phyloP scores from a whole-genome alignment of 2,888 invertebrate species.

The Lasioglossum vierecki region DNA sequence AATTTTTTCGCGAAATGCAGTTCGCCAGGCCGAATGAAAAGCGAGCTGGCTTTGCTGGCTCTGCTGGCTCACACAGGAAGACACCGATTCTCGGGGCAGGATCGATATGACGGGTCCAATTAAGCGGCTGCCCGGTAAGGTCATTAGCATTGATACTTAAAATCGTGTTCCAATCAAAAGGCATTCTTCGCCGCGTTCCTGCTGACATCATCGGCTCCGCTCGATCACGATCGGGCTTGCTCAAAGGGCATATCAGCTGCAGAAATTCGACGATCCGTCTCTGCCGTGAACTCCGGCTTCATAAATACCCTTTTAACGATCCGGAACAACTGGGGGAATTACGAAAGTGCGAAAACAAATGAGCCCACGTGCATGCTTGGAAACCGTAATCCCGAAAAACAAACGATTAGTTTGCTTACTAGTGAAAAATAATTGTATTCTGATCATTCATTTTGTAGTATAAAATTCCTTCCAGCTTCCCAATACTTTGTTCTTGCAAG shows the following conservation, averaged over 20 bases:
- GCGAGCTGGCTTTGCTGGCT: slow-evolving; percentile 12
- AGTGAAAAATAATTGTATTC: background rate
- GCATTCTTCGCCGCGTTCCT: slow-evolving; percentile 74
- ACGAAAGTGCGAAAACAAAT: background rate
- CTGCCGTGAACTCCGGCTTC: slow-evolving; percentile 2
- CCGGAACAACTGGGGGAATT: background rate
- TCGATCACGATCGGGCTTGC: slow-evolving; percentile 9
- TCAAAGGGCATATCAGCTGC: slow-evolving; percentile 6
- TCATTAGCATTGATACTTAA: slow-evolving; percentile 74
- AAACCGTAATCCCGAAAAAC: background rate
- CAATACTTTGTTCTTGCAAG: too few relatives aligned
- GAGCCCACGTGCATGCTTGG: background rate
- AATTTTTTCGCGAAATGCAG: slow-evolving; percentile 13
- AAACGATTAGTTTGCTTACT: background rate
- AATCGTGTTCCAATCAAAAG: slow-evolving; percentile 75
- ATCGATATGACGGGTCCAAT: slow-evolving; percentile 71
- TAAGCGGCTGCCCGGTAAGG: slow-evolving; percentile 69
- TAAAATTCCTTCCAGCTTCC: too few relatives aligned
- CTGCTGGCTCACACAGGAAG: slow-evolving; percentile 8
- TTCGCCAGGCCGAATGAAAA: background rate
- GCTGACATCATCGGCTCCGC: slow-evolving; percentile 70
- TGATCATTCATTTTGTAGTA: background rate
- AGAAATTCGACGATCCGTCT: background rate
- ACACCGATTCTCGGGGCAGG: slow-evolving; percentile 29
- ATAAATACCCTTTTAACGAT: slow-evolving; percentile 10